Evolutionary conservation across 2,797 vertebrate species (phyloP).

Genomic region (Phataginus tetradactyla): DNA sequence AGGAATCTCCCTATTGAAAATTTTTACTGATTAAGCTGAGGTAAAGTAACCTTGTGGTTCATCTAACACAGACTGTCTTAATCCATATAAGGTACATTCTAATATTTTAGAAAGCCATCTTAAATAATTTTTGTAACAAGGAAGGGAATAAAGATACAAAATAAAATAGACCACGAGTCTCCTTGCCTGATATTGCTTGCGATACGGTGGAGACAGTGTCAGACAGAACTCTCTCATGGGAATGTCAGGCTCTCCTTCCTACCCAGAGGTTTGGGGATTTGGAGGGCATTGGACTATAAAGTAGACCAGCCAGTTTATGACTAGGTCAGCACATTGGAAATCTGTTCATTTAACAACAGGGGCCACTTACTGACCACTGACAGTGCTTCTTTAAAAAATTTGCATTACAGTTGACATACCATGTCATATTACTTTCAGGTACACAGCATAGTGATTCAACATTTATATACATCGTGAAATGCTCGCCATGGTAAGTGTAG

Average conservation of each 20-base stretch:
- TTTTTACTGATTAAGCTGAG: neutral
- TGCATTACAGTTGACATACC: too few species aligned
- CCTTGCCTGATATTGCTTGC: neutral
- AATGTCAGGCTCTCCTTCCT: neutral
- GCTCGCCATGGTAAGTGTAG: too few species aligned
- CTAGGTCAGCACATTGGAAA: neutral
- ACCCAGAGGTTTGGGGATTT: neutral
- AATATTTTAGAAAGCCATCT: neutral
- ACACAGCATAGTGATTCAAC: too few species aligned
- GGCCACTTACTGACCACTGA: neutral
- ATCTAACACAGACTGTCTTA: neutral
- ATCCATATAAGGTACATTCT: neutral
- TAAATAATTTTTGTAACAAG: neutral
- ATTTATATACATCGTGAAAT: too few species aligned
- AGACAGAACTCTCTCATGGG: neutral
- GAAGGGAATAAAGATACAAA: neutral
- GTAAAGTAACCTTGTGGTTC: neutral
- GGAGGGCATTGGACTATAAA: neutral
- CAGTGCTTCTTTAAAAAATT: too few species aligned
- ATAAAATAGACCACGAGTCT: neutral
- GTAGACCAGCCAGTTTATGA: neutral
- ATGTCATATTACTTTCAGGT: too few species aligned
- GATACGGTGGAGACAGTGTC: neutral
- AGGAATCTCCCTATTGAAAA: neutral
- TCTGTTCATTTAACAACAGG: neutral